Evolutionary conservation across 2,888 invertebrate genomes (phyloP), one percentile per base, ranked within the genome.

Genomic region (Andrena minutula): DNA sequence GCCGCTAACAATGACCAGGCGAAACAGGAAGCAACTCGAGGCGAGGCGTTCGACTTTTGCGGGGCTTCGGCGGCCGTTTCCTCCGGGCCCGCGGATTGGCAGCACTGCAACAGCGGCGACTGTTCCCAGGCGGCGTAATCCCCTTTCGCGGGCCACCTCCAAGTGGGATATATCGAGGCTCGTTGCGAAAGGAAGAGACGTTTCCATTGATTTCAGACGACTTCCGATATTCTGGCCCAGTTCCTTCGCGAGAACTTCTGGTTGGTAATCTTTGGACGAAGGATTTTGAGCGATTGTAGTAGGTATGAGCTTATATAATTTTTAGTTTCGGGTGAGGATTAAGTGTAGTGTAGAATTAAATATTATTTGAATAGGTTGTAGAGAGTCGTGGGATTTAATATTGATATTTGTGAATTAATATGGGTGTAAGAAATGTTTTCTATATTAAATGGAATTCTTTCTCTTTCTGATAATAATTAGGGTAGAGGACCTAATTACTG

Each of bases 1-100:
- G 72, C 85, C 79, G 75, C 64, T 72, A 72, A 86, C 79, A 86
- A 84, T 81, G 56, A 10, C 80, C 65, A n/a, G 32, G 30, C 20
- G 41, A 41, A 69, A 69, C 69, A 61, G 74, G 68, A 76, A 83
- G 71, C 56, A 61, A 76, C 74, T 60, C 66, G 63, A 64, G 51
- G 60, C 28, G 26, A 35, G 56, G 47, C 41, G 53, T 56, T 60
- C 60, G 84, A 79, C 86, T 86, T 78, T 75, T 68, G 61, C 68
- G 2, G 10, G 80, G 84, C 82, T 78, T 86, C 77, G 60, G n/a
- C 75, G 51, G 6, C 51, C 49, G 56, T 79, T 79, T 86, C 86
- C 75, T 71, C 51, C 23, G 7, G 23, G n/a, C 12, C 12, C 8
- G 16, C 49, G 23, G 41, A 26, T 64, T 49, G 6, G 8, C 35